Base-by-base conservation (phyloP, 2,888 invertebrate genomes). In the Caenorhabditis imperialis region DNA sequence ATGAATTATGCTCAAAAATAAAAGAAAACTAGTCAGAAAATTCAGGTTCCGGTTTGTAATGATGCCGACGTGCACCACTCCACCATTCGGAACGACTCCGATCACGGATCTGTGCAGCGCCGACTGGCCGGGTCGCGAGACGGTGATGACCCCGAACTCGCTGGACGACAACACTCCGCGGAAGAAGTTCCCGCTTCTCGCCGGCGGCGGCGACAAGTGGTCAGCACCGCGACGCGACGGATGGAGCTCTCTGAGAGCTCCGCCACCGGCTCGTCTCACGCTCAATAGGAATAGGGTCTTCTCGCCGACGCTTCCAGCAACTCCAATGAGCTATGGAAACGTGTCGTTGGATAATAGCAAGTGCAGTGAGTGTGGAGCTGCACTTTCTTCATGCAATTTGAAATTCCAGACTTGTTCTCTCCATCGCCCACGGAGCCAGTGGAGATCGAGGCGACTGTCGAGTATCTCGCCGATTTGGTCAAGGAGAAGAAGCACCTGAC, bases 401-500 rank as follows among this genome's bases (percentile, higher is more conserved):
- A 20, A n/a, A 12, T 25, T 60, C 37, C 44, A 62, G 62, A 27
- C 23, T 27, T 63, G 14, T 58, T 58, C 38, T 61, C 73, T 16
- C 65, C 65, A 16, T 40, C 67, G 0, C 30, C 61, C 20, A 61
- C 60, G 8, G 73, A 73, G 22, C 67, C 67, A 18, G 37, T 73
- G 3, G 72, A 72, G 12, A 55, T 62, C 10, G 77, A 80, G 20
- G 76, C 70, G 8, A 74, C 78, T 22, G 69, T 84, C 42, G 81
- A 83, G 65, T 84, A 84, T 45, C 61, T 84, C 50, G 79, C 80
- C 4, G 80, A 80, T 30, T 67, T 84, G 18, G 75, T 84, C 42
- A 79, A 78, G 62, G 86, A 86, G 42, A 82, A 83, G 63, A 83
- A 84, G 51, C 83, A 82, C 33, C 77, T 86, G 12, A 71, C 79